Base-by-base conservation (phyloP, 2,888 invertebrate genomes). In the Anorthoa munda region DNA sequence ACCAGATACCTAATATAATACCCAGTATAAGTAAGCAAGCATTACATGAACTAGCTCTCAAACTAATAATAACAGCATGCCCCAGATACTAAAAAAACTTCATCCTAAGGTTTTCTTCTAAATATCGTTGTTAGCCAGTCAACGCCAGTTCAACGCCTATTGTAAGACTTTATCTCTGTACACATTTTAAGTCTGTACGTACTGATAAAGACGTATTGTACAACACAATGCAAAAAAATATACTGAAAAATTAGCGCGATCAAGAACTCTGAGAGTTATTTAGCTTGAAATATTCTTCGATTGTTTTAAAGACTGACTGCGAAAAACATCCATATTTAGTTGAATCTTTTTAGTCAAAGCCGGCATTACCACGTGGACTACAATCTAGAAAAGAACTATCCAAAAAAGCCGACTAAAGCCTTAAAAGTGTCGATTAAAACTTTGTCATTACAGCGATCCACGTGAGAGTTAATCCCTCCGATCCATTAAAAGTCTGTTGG, bases 401-500 rank as follows among this genome's bases (percentile, higher is more conserved):
- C 4, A 26, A 46, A 61, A 70, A 21, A 23, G 21, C 21, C 39
- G n/a, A n/a, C 48, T 45, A 11, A 68, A 72, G 48, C 69, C 66
- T 77, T 66, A 78, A 64, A 84, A 81, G 72, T 83, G 70, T 51
- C 66, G 72, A 77, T 77, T 77, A 72, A 72, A 81, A 86, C 78
- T 83, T 84, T 79, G 53, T 80, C 69, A 85, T 79, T 72, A 79
- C 67, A 50, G 56, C 56, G 70, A 63, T 58, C 64, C 76, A 80
- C 72, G 77, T 80, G 77, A 73, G 79, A 72, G 80, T 70, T 86
- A 87, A 87, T 87, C 87, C 72, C 72, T 66, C 72, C 76, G 76
- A 86, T 89, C 91, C 89, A 92, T 91, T 90, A 91, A 87, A 90
- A 87, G 79, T 89, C 82, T 70, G 80, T 77, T 86, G 77, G 83